Evolutionary conservation across 2,888 invertebrate species (phyloP).

Genomic region (Agelastica alni): DNA sequence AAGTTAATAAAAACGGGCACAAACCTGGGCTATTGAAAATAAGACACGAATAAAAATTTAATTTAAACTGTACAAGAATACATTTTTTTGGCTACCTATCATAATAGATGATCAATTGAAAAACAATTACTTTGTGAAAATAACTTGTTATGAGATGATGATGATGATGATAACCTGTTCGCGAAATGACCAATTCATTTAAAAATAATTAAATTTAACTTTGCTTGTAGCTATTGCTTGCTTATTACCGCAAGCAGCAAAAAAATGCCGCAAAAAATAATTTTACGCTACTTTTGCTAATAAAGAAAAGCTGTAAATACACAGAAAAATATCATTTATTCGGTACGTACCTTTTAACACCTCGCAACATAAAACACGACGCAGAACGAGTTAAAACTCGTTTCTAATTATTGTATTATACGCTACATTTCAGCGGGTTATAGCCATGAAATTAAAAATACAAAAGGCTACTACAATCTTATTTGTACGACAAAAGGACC

Average conservation of each 20-base stretch:
- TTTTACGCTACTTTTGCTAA: conserved; percentile 2
- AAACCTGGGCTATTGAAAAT: too few species aligned
- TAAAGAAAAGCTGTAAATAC: neutral
- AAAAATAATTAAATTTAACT: too few species aligned
- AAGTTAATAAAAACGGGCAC: too few species aligned
- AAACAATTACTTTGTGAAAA: too few species aligned
- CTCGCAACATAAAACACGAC: conserved; percentile 3
- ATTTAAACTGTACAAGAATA: too few species aligned
- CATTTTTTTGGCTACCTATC: too few species aligned
- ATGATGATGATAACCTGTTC: too few species aligned
- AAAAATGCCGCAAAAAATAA: neutral
- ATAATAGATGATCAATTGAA: too few species aligned
- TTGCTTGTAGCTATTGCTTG: neutral
- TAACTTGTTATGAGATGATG: too few species aligned
- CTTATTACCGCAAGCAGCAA: neutral
- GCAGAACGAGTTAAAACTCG: conserved; percentile 10
- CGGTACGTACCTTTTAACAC: conserved; percentile 6
- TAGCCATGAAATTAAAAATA: conserved; percentile 38
- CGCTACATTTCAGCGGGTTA: conserved; percentile 33
- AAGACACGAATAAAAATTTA: too few species aligned
- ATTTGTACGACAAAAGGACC: conserved; percentile 30
- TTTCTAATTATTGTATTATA: conserved; percentile 32
- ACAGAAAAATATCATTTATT: conserved; percentile 5
- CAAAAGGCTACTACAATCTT: conserved; percentile 30
- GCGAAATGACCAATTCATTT: too few species aligned